phyloP scores from a whole-genome alignment of 2,113 vertebrate species.

The Tupaia chinensis region DNA sequence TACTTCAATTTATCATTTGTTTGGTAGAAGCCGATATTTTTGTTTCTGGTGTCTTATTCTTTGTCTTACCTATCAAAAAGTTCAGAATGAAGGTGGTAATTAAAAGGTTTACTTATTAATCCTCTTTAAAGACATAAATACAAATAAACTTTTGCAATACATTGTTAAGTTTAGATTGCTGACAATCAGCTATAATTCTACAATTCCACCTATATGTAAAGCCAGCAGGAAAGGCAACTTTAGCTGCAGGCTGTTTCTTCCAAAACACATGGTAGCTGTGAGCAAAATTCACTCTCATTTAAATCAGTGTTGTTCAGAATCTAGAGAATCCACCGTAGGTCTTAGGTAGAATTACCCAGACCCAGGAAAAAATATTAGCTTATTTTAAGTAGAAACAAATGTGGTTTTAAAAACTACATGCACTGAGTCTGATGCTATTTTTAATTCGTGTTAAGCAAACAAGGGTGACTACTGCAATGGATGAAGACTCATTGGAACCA shows the following conservation, averaged over 20 bases:
- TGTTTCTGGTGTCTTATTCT: background rate
- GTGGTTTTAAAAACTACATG: background rate
- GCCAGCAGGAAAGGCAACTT: slow-evolving; percentile 54
- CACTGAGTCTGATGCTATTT: background rate
- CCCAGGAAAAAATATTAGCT: slow-evolving; percentile 15
- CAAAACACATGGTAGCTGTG: slow-evolving; percentile 67
- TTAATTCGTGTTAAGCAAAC: background rate
- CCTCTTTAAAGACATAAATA: background rate
- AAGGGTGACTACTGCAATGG: background rate
- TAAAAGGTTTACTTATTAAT: background rate
- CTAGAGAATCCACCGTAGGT: background rate
- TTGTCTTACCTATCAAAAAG: background rate
- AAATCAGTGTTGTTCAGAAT: slow-evolving; percentile 38
- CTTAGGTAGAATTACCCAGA: background rate
- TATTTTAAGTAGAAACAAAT: slow-evolving; percentile 44
- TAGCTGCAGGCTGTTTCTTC: slow-evolving; percentile 73
- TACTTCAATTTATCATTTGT: background rate
- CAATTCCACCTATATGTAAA: slow-evolving; percentile 44
- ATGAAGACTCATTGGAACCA: background rate
- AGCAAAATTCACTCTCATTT: slow-evolving; percentile 71
- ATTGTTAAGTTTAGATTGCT: slow-evolving; percentile 37
- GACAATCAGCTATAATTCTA: slow-evolving; percentile 31
- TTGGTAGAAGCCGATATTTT: background rate
- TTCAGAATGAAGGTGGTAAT: background rate
- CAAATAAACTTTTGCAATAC: background rate